Percentiles rank a stretch among this genome's conserved stretches.
These are phyloP conservation scores for Plusia festucae DNA, from an alignment of 2,888 invertebrate genomes.

Conservation along the genomic window DNA sequence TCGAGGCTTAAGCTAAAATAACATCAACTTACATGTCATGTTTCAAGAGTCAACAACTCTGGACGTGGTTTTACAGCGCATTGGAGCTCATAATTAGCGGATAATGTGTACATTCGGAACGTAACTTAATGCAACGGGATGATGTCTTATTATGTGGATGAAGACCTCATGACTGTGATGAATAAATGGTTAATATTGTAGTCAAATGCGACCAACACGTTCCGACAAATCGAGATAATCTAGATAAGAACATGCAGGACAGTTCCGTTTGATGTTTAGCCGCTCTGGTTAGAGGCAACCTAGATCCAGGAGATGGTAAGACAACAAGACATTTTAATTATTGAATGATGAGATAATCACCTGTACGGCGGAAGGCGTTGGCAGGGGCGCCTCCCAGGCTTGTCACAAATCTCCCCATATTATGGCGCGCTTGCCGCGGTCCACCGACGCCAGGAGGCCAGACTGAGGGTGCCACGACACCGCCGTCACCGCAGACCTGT, in stretches of 20 bases:
- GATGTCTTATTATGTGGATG: not conserved
- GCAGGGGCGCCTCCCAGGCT: conserved; percentile 71
- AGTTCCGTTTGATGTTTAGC: not conserved
- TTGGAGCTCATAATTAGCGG: not conserved
- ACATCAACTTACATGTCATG: conserved; percentile 13
- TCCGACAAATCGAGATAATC: not conserved
- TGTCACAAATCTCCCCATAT: conserved; percentile 94
- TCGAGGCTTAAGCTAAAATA: conserved; percentile 11
- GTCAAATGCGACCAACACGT: not conserved
- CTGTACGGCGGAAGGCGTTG: conserved; percentile 62
- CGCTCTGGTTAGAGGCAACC: not conserved
- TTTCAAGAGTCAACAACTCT: not conserved
- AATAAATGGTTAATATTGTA: not conserved
- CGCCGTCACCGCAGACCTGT: conserved; percentile 95
- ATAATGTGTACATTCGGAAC: not conserved
- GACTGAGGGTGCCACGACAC: conserved; percentile 97
- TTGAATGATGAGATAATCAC: conserved; percentile 45
- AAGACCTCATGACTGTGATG: not conserved
- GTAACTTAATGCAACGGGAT: not conserved
- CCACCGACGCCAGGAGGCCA: conserved; percentile 94
- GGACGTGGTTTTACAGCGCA: not conserved
- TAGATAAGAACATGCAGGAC: conserved; percentile 4
- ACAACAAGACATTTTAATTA: conserved; percentile 1
- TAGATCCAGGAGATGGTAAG: not conserved
- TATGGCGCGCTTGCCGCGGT: conserved; percentile 94